Evolutionary conservation across 2,113 vertebrate genomes (phyloP).

Genomic region (Ahaetulla prasina): DNA sequence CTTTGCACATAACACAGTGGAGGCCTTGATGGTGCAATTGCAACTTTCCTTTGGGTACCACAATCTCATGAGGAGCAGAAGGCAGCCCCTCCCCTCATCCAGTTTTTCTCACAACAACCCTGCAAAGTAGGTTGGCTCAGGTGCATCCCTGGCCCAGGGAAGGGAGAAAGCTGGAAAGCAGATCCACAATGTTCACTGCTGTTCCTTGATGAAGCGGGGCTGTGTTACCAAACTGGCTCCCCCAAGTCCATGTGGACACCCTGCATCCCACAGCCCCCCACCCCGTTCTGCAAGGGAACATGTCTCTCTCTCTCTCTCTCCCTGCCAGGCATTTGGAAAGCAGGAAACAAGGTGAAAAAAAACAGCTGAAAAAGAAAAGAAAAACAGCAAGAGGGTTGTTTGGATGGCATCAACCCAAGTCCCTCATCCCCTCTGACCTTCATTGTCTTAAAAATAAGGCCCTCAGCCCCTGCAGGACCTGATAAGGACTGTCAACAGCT

Average conservation of each 20-base stretch:
- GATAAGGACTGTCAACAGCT: constrained; percentile 48
- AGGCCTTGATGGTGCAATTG: no score
- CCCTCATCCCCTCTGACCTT: constrained; percentile 44
- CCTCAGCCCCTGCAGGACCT: constrained; percentile 33
- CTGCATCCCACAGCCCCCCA: background rate
- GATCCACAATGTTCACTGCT: no score
- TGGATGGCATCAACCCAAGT: constrained; percentile 49
- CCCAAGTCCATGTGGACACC: background rate
- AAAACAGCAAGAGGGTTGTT: background rate
- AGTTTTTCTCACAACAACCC: no score
- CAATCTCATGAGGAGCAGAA: no score
- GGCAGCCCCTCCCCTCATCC: no score
- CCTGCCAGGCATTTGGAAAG: constrained; percentile 15
- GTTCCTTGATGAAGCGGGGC: no score
- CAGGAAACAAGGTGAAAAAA: constrained; percentile 31
- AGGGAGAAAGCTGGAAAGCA: no score
- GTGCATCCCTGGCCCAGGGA: no score
- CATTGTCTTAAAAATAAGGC: constrained; percentile 56
- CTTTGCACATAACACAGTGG: no score
- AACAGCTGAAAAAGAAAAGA: background rate
- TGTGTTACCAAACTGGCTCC: background rate
- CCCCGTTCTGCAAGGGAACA: background rate
- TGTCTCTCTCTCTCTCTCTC: no score
- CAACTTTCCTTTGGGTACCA: no score
- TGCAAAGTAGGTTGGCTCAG: no score